Conservation (phyloP, 1,140 invertebrate species). For the Pollicipes pollicipes region DNA sequence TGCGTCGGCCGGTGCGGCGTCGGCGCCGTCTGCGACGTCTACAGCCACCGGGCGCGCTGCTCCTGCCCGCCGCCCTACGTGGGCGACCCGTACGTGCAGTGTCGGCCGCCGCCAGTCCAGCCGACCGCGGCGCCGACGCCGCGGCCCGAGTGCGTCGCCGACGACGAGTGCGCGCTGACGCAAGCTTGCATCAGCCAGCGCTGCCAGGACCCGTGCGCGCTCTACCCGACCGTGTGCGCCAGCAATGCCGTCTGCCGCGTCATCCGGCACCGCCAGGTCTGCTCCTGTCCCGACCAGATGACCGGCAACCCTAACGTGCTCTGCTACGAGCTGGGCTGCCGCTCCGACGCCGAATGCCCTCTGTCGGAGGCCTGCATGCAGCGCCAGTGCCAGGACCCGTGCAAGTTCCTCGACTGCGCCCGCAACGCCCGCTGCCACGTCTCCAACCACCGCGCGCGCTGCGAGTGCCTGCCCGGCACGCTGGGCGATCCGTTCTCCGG, state of each 20-base stretch:
- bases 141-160: slow-evolving; percentile 53
- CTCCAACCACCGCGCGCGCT: slow-evolving; percentile 17
- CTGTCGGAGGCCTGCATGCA: slow-evolving; percentile 65
- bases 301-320: slow-evolving; percentile 64
- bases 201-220: slow-evolving; percentile 57
- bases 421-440: slow-evolving; percentile 54
- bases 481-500: slow-evolving; percentile 51
- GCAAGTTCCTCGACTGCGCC: slow-evolving; percentile 61
- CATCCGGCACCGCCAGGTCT: slow-evolving; percentile 59
- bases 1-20: slow-evolving; percentile 49
- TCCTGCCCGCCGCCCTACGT: slow-evolving; percentile 23
- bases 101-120: slow-evolving; percentile 10
- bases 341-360: slow-evolving; percentile 63
- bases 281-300: slow-evolving; percentile 60
- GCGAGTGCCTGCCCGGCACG: slow-evolving; percentile 25
- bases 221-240: slow-evolving; percentile 40
- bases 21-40: slow-evolving; percentile 49
- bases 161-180: slow-evolving; percentile 63
- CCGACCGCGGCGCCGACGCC: slow-evolving; percentile 26
- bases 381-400: slow-evolving; percentile 61
- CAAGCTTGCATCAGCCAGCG: slow-evolving; percentile 59
- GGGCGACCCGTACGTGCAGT: slow-evolving; percentile 28
- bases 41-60: slow-evolving; percentile 45
- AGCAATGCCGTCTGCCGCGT: slow-evolving; percentile 61
- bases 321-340: slow-evolving; percentile 63